A percentile compares a stretch with the other conserved stretches of the same genome.
phyloP scores from a whole-genome alignment of 2,797 vertebrate genomes.

The Platyrinchus mystaceus region DNA sequence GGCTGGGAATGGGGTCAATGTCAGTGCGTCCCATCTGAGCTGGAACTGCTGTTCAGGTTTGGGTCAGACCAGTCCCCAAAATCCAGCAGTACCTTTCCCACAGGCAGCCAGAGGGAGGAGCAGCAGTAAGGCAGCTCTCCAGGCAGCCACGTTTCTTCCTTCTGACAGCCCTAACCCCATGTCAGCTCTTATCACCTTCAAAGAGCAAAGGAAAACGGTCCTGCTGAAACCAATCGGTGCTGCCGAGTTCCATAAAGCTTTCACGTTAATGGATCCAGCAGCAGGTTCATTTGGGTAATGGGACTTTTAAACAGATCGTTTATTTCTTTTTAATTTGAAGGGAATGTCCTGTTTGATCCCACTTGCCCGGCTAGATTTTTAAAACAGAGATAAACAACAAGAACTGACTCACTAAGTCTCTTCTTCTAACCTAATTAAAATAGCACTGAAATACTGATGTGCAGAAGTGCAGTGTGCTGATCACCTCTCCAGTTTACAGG shows the following conservation, averaged over 20 bases:
- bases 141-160: not conserved
- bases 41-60: not conserved
- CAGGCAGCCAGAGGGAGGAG: not conserved
- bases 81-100: not conserved
- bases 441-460: not conserved
- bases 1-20: not conserved
- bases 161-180: not conserved
- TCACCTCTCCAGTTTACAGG: not conserved
- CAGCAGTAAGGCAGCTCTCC: not conserved
- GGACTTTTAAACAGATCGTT: slow-evolving; percentile 60
- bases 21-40: not conserved
- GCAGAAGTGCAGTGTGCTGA: not conserved
- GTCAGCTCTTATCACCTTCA: not conserved
- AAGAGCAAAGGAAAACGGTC: not conserved
- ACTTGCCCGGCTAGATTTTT: slow-evolving; percentile 35
- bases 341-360: slow-evolving; percentile 61
- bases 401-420: not conserved
- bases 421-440: slow-evolving; percentile 40
- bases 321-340: slow-evolving; percentile 72
- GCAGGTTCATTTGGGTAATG: slow-evolving; percentile 54
- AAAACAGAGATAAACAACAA: slow-evolving; percentile 41
- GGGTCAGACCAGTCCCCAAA: not conserved
- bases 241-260: slow-evolving; percentile 53
- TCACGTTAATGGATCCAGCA: slow-evolving; percentile 46
- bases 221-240: not conserved